A percentile compares a stretch with the other conserved stretches of the same genome.
Conservation (phyloP, 2,888 invertebrate species). For the Ormyrus labotus region DNA sequence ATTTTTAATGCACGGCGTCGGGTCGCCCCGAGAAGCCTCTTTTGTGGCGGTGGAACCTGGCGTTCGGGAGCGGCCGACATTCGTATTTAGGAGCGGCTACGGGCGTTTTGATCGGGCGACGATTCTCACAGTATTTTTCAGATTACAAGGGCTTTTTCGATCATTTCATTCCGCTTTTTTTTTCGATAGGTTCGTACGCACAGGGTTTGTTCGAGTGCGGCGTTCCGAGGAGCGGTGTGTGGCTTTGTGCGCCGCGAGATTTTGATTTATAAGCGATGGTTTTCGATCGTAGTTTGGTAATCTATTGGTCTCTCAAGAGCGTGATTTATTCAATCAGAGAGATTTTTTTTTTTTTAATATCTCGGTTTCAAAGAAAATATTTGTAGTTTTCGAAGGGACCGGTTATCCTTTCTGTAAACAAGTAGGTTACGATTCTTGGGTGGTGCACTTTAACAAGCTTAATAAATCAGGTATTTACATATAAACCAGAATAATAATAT, state of each 20-base stretch:
- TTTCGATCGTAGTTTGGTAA: slow-evolving; percentile 4
- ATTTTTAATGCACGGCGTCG: slow-evolving; percentile 59
- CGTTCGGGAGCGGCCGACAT: background rate
- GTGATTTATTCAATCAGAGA: background rate
- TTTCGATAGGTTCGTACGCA: background rate
- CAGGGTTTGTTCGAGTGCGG: background rate
- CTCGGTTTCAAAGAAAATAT: too few relatives aligned
- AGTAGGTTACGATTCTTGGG: too few relatives aligned
- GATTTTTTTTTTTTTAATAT: too few relatives aligned
- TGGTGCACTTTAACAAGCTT: too few relatives aligned
- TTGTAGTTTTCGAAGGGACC: too few relatives aligned
- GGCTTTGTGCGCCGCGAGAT: background rate
- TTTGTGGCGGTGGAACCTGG: too few relatives aligned
- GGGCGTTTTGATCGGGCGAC: background rate
- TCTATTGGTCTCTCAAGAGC: background rate
- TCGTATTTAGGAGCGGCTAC: slow-evolving; percentile 24
- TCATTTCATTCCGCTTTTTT: slow-evolving; percentile 18
- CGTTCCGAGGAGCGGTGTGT: background rate
- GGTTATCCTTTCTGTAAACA: too few relatives aligned
- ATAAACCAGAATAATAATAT: too few relatives aligned
- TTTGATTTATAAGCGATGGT: slow-evolving; percentile 41
- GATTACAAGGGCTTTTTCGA: slow-evolving; percentile 44
- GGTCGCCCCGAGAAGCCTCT: background rate
- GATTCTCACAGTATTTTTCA: slow-evolving; percentile 48
- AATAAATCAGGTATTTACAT: too few relatives aligned